A percentile compares a stretch with the other conserved stretches of the same genome.
These are phyloP conservation scores for Carollia perspicillata DNA, from an alignment of 2,113 vertebrate genomes.

Conservation along the genomic window DNA sequence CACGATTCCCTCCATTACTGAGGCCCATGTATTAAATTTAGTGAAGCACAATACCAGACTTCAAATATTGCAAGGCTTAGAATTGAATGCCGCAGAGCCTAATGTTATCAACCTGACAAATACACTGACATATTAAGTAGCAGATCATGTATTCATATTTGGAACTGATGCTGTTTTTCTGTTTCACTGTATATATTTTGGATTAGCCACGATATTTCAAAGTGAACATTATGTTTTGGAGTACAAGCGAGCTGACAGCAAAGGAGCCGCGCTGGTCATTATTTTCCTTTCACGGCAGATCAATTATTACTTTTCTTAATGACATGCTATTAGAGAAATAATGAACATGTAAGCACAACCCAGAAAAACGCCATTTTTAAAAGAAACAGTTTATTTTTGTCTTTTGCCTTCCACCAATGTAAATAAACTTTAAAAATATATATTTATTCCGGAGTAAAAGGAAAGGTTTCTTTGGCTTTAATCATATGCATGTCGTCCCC, in stretches of 20 bases:
- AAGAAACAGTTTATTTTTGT: slow-evolving; percentile 17
- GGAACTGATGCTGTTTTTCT: slow-evolving; percentile 78
- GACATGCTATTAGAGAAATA: background rate
- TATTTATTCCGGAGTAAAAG: background rate
- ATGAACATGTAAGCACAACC: slow-evolving; percentile 44
- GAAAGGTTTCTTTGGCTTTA: background rate
- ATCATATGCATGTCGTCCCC: background rate
- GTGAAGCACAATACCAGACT: slow-evolving; percentile 85
- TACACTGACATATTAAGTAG: slow-evolving; percentile 86
- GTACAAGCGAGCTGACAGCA: slow-evolving; percentile 8
- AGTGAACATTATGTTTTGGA: slow-evolving; percentile 54
- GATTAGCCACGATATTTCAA: slow-evolving; percentile 77
- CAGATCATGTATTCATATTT: slow-evolving; percentile 85
- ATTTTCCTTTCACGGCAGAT: background rate
- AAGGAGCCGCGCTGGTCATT: slow-evolving; percentile 13
- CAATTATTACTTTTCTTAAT: slow-evolving; percentile 68
- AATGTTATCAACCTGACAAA: slow-evolving; percentile 87
- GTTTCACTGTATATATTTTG: slow-evolving; percentile 70
- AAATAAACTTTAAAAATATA: background rate
- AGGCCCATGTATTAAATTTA: slow-evolving; percentile 87
- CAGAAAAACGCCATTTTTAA: background rate
- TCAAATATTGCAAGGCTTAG: slow-evolving; percentile 85
- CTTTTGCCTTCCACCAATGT: background rate
- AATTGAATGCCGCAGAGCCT: slow-evolving; percentile 83
- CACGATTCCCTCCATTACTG: slow-evolving; percentile 87